Base-by-base conservation (phyloP, 2,888 invertebrate species). In the Molorchus minor region DNA sequence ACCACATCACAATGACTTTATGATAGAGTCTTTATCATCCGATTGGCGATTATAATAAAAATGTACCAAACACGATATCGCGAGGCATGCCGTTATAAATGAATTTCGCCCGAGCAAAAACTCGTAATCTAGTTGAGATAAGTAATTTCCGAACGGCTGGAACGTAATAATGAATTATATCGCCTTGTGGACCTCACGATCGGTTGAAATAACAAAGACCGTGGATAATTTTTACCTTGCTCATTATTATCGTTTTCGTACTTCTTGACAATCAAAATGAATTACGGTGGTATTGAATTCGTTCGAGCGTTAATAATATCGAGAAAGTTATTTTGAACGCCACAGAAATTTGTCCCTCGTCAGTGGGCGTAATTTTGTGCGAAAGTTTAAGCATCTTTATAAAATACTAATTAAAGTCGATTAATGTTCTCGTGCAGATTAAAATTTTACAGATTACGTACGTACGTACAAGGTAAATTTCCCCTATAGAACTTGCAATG, bases 271-370 rank as follows among this genome's bases (percentile, higher is more conserved):
- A 13, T 35, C 19, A 20, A 17, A 46, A n/a, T 17, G 17, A 46
- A 40, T 40, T 19, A 44, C 25, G 25, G 21, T 13, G 17, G 7
- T 10, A 13, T 44, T 38, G n/a, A 12, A 21, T 16, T 15, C 35
- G 7, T 21, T 47, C 47, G 12, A 36, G 36, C 47, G 35, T 36
- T 20, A 35, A 47, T 35, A 20, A 36, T 35, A 47, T 47, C 33
- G 19, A 47, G 47, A 47, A 47, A 47, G 47, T 20, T 36, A 47
- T 47, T 36, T 30, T 47, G 35, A 47, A 47, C 13, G 17, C 12
- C 12, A 35, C 35, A n/a, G n/a, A n/a, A n/a, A 35, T 47, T 47
- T 47, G 47, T 47, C 47, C 10, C 47, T 21, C 25, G 47, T n/a
- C 30, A 35, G 19, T 36, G 47, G 36, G 33, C 30, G 45, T 33